These are phyloP conservation scores for Drosophila birchii DNA, from an alignment of 2,888 invertebrate genomes.

Conservation along the genomic window DNA sequence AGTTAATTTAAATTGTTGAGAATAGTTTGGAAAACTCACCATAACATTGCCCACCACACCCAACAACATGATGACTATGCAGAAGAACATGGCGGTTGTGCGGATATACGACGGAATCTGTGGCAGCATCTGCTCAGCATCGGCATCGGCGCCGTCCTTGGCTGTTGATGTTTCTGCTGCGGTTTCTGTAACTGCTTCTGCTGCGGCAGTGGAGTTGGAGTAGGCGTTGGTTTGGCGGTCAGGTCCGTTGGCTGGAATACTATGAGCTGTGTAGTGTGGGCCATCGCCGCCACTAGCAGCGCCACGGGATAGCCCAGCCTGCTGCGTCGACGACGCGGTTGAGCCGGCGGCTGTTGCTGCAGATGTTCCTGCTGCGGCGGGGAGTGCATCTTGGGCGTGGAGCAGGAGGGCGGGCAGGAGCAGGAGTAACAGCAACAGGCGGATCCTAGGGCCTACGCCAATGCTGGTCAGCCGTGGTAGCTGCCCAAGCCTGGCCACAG, in stretches of 20 bases:
- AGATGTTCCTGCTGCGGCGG: conserved; percentile 54
- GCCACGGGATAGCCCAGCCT: conserved; percentile 76
- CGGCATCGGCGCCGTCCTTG: conserved; percentile 28
- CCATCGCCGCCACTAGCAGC: conserved; percentile 71
- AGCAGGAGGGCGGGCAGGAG: conserved; percentile 27
- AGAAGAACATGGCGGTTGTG: conserved; percentile 94
- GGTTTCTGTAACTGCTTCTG: conserved; percentile 25
- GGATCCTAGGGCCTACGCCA: conserved; percentile 51
- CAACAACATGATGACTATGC: conserved; percentile 94
- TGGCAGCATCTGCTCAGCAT: conserved; percentile 82
- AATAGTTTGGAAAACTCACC: conserved; percentile 85
- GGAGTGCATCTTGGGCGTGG: conserved; percentile 54
- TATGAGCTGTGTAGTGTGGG: conserved; percentile 76
- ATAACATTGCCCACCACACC: conserved; percentile 96
- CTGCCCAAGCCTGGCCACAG: conserved; percentile 76
- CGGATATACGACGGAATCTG: conserved; percentile 94
- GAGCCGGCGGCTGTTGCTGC: conserved; percentile 42
- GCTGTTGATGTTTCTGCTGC: conserved; percentile 20
- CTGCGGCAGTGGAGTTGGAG: conserved; percentile 25
- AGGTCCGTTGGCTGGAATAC: conserved; percentile 70
- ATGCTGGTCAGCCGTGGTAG: conserved; percentile 60
- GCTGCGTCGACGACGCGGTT: conserved; percentile 63
- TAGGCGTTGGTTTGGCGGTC: conserved; percentile 30
- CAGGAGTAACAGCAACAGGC: conserved; percentile 38
- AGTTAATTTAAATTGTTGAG: conserved; percentile 23